Base-by-base conservation (phyloP, 2,888 invertebrate genomes). In the Nephrotoma guestfalica region DNA sequence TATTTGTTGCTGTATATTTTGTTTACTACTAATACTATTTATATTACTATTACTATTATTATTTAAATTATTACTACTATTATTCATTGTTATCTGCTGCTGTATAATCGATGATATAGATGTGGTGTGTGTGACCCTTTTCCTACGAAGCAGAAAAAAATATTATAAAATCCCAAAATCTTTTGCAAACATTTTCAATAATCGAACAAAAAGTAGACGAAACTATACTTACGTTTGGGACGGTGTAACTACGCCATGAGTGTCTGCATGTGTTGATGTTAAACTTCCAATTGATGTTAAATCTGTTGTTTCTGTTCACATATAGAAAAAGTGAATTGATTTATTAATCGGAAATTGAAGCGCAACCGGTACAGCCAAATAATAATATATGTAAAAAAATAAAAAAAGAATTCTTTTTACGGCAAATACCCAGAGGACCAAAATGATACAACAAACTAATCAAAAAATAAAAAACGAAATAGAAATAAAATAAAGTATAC, bases 231-330 rank as follows among this genome's bases (percentile, higher is more conserved):
- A 88, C 87, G 57, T 87, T 87, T 87, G 87, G 85, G 86, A 86
- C 30, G 91, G 90, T 87, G 90, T 90, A 11, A 91, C 90, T 30
- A 71, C 71, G 6, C 90, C 90, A 2, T 92, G 92, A 89, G 94
- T 93, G 85, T 93, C 93, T 0, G 94, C 94, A 83, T 94, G 94
- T 0, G 94, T 94, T 0, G 94, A 94, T 41, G 95, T 95, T 4
- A 95, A 92, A 88, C 95, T 95, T 90, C 95, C 95, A 47, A 95
- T 93, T 0, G 95, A 95, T 6, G 95, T 95, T 86, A 95, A 93
- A 89, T 95, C 95, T 88, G 95, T 95, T 15, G 95, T 95, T 91
- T 95, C 95, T 92, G 92, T 57, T 87, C 71, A 71, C 51, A 51
- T 30, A 71, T 18, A 71, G 71, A 71, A 30, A 71, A 71, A 71